These are phyloP conservation scores for Triplophysa bombifrons DNA, from an alignment of 2,797 vertebrate genomes.

Conservation along the genomic window DNA sequence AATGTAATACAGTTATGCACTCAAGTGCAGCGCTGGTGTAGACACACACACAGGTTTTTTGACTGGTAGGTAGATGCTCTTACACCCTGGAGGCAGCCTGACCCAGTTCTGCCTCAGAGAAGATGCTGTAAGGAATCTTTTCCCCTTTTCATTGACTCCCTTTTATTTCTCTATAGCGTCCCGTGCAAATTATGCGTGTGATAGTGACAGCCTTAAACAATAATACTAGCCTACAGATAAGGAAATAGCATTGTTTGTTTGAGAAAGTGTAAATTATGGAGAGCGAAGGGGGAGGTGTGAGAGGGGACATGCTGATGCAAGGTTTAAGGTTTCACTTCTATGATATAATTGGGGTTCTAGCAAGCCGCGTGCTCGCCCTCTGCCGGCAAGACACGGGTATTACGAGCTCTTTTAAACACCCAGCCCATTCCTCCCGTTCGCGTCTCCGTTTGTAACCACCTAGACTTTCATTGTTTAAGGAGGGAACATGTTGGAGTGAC, in stretches of 20 bases:
- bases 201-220: conserved; percentile 36
- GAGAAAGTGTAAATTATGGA: conserved; percentile 42
- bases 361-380: conserved; percentile 40
- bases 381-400: conserved; percentile 11
- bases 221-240: conserved; percentile 22
- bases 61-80: conserved; percentile 58
- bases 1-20: conserved; percentile 34
- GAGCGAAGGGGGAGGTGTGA: conserved; percentile 28
- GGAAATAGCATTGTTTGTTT: conserved; percentile 33
- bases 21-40: conserved; percentile 30
- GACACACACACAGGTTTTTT: conserved; percentile 33
- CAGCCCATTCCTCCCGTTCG: not conserved
- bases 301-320: conserved; percentile 38
- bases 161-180: conserved; percentile 12
- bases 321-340: conserved; percentile 37
- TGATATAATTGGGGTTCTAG: not conserved
- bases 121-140: conserved; percentile 48
- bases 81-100: conserved; percentile 59
- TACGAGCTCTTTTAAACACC: not conserved
- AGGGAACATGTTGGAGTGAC: not conserved
- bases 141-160: conserved; percentile 41
- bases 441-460: conserved; percentile 12
- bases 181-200: conserved; percentile 23
- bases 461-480: conserved; percentile 13
- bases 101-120: conserved; percentile 61